phyloP scores from a whole-genome alignment of 1,140 invertebrate genomes.

The Apis cerana region DNA sequence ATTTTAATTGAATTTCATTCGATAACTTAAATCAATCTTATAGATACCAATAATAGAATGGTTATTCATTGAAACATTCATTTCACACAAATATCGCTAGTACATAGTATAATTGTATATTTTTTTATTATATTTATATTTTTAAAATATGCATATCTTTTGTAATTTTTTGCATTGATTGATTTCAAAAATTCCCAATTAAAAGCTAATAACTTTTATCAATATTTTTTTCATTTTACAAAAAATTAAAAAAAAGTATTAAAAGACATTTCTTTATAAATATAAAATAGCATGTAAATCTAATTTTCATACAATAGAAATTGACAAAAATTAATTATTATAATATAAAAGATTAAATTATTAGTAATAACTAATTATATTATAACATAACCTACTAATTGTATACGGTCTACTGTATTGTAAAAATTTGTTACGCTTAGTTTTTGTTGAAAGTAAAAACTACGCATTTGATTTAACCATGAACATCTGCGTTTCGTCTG shows the following conservation, averaged over 20 bases:
- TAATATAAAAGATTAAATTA: neutral
- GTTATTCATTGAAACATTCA: neutral
- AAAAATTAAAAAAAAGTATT: neutral
- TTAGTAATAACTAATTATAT: neutral
- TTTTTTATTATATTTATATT: neutral
- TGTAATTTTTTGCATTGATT: neutral
- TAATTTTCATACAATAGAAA: neutral
- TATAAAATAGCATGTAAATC: rapidly evolving
- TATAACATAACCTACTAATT: neutral
- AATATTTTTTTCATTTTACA: too few relatives aligned
- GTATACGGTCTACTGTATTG: neutral
- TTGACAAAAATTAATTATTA: neutral
- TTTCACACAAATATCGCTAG: neutral
- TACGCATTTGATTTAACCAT: too few relatives aligned
- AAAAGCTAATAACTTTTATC: too few relatives aligned
- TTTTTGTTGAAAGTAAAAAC: slow-evolving; percentile 28
- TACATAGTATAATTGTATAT: neutral
- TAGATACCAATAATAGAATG: neutral
- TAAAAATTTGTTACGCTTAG: neutral
- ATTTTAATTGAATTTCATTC: neutral
- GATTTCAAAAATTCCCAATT: too few relatives aligned
- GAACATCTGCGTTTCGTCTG: neutral
- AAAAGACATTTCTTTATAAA: neutral
- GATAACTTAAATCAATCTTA: neutral
- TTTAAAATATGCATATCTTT: neutral